phyloP scores from a whole-genome alignment of 2,113 vertebrate genomes.

The Butorides virescens region DNA sequence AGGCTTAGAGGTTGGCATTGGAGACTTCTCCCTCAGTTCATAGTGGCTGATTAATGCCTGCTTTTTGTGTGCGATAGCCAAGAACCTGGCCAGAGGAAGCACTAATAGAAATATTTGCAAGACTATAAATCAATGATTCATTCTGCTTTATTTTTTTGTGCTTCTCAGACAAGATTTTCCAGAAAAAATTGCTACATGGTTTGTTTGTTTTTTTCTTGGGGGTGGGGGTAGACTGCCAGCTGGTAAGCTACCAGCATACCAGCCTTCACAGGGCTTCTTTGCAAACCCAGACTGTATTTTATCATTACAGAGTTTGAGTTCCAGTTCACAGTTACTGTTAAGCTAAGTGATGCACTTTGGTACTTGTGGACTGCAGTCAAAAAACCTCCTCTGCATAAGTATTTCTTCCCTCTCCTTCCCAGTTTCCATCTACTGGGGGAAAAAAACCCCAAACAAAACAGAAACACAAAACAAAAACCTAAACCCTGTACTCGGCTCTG shows the following conservation, averaged over 20 bases:
- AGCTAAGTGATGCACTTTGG: background rate
- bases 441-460: background rate
- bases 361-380: background rate
- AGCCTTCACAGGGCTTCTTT: background rate
- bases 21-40: background rate
- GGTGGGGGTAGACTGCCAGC: background rate
- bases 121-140: background rate
- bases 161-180: slow-evolving; percentile 5
- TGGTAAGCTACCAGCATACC: background rate
- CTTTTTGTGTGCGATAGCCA: background rate
- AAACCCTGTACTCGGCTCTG: background rate
- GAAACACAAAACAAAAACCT: background rate
- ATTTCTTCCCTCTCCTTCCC: background rate
- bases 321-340: background rate
- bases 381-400: background rate
- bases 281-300: background rate
- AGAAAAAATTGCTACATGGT: background rate
- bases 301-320: background rate
- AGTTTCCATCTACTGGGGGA: background rate
- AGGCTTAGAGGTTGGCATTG: background rate
- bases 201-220: background rate
- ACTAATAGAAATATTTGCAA: background rate
- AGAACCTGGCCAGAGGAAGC: background rate
- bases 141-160: slow-evolving; percentile 38
- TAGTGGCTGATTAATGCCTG: background rate